Conservation (phyloP, 2,888 invertebrate species). For the Clepsis dumicolana region DNA sequence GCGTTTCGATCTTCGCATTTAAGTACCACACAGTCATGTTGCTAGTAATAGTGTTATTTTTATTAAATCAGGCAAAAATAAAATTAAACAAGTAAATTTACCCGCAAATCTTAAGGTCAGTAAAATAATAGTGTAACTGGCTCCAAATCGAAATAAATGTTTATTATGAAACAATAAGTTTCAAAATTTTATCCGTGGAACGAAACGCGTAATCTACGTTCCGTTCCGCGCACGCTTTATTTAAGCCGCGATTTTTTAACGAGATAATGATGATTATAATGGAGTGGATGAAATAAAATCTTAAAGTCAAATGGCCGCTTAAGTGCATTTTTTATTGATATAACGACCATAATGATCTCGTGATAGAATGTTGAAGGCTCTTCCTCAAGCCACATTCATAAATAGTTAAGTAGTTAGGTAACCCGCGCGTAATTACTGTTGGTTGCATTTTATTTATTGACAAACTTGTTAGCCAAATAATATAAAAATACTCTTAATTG, state of each 20-base stretch:
- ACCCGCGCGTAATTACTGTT: constrained; percentile 19
- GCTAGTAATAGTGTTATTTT: background rate
- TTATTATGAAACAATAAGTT: background rate
- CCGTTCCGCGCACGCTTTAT: background rate
- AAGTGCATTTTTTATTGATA: constrained; percentile 56
- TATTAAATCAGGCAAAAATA: background rate
- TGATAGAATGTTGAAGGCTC: constrained; percentile 75
- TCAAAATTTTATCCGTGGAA: constrained; percentile 5
- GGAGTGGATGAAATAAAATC: constrained; percentile 13
- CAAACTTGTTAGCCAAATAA: background rate
- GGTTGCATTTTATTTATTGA: background rate
- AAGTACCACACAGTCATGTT: no score
- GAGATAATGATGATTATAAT: constrained; percentile 16
- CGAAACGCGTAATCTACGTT: constrained; percentile 26
- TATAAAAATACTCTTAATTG: background rate
- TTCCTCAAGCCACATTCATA: constrained; percentile 60
- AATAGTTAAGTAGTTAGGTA: constrained; percentile 40
- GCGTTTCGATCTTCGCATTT: constrained; percentile 49
- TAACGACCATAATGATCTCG: constrained; percentile 66
- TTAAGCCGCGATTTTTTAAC: background rate
- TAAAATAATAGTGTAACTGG: no score
- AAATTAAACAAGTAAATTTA: no score
- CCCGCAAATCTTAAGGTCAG: no score
- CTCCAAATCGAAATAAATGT: background rate
- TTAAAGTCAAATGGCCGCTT: constrained; percentile 15